Percentiles rank a stretch among this genome's conserved stretches.
Conservation (phyloP, 1,140 invertebrate genomes). For the Teleogryllus occipitalis region DNA sequence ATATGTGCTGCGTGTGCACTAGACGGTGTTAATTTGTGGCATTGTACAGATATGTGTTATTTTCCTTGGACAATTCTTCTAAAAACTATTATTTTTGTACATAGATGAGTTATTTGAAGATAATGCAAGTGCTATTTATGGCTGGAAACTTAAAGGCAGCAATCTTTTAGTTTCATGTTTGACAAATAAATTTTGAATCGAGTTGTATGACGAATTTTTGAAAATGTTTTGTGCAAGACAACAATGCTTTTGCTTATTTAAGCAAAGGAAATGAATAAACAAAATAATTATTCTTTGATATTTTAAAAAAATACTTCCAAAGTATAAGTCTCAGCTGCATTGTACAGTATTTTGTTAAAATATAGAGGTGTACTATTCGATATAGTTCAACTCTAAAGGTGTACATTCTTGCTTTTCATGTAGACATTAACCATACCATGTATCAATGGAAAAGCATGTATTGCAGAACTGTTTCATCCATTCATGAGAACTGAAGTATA, state of each 20-base stretch:
- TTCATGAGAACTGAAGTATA: neutral
- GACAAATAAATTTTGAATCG: neutral
- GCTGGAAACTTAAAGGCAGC: neutral
- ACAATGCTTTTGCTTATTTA: too few species aligned
- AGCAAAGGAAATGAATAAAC: too few species aligned
- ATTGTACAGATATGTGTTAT: neutral
- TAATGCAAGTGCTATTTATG: neutral
- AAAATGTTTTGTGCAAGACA: too few species aligned
- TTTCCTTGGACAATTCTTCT: neutral
- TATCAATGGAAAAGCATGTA: neutral
- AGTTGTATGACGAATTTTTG: too few species aligned
- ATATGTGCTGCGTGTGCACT: too few species aligned
- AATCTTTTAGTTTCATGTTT: neutral
- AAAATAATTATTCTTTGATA: neutral
- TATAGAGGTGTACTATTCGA: neutral
- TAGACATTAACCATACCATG: neutral
- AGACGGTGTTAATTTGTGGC: neutral
- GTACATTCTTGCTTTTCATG: neutral
- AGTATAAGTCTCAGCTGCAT: neutral
- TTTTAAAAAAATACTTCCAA: neutral
- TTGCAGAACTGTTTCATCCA: neutral
- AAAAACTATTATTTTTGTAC: neutral
- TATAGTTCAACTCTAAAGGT: neutral
- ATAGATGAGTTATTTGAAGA: neutral
- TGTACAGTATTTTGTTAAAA: neutral